phyloP scores from a whole-genome alignment of 2,113 vertebrate species.

The Procapra przewalskii region DNA sequence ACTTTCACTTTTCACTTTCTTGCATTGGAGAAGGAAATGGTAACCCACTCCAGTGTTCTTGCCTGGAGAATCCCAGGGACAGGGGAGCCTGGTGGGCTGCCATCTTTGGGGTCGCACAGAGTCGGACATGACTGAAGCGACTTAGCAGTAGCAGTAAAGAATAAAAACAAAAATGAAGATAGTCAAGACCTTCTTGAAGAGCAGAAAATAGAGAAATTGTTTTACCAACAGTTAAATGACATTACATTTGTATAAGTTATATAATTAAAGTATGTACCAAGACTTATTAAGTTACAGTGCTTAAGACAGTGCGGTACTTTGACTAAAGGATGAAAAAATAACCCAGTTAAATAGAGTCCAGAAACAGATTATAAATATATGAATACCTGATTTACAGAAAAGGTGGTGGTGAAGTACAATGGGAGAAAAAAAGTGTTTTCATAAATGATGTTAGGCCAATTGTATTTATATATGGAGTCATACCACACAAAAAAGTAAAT shows the following conservation, averaged over 20 bases:
- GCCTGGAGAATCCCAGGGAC: no score
- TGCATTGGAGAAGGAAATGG: no score
- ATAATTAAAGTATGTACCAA: not conserved
- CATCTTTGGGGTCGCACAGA: no score
- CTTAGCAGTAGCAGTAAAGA: not conserved
- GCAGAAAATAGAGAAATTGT: not conserved
- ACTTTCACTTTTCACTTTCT: no score
- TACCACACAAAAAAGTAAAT: not conserved
- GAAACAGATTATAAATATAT: not conserved
- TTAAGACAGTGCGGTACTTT: not conserved
- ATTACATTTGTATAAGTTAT: not conserved
- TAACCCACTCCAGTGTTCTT: no score
- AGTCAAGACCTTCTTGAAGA: not conserved
- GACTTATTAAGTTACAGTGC: not conserved
- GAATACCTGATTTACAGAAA: no score
- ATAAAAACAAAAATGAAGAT: not conserved
- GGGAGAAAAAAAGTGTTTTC: not conserved
- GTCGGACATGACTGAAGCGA: no score
- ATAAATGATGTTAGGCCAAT: not conserved
- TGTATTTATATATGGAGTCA: not conserved
- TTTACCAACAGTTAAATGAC: not conserved
- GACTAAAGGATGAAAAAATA: not conserved
- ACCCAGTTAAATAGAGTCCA: accelerated
- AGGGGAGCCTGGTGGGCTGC: no score
- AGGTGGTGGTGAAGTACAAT: not conserved